Conservation (phyloP, 1,140 invertebrate genomes). For the Microplitis mediator region DNA sequence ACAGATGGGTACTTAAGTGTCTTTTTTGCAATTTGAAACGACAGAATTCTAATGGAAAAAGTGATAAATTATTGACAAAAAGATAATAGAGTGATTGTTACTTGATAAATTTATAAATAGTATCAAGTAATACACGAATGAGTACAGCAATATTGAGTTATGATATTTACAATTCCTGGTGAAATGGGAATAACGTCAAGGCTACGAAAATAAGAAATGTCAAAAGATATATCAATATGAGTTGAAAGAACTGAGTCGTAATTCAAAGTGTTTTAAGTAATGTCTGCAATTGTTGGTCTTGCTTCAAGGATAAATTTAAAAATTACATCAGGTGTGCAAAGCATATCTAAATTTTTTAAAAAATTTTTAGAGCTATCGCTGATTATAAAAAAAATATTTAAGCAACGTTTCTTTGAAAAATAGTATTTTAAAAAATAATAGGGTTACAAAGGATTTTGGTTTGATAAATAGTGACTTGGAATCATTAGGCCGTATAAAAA, state of each 20-base stretch:
- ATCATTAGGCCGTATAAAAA: background rate
- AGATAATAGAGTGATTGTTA: too few species aligned
- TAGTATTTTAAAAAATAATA: too few species aligned
- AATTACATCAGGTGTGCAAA: too few species aligned
- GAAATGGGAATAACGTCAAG: background rate
- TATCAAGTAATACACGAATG: background rate
- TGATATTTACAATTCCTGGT: conserved; percentile 2
- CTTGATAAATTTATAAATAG: too few species aligned
- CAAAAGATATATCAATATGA: background rate
- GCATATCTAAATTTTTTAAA: too few species aligned
- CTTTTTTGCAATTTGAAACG: too few species aligned
- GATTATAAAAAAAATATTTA: background rate
- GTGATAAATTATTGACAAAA: too few species aligned
- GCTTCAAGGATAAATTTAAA: background rate
- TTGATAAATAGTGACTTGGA: too few species aligned
- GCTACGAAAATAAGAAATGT: background rate
- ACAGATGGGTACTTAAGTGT: too few species aligned
- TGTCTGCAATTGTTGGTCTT: background rate
- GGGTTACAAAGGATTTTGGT: background rate
- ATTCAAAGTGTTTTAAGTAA: background rate
- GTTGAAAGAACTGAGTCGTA: background rate
- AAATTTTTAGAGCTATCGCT: background rate
- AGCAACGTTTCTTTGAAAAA: background rate
- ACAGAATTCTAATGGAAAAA: too few species aligned
- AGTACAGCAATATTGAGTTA: background rate